Evolutionary conservation across 2,797 vertebrate genomes (phyloP).

Genomic region (Hemibagrus guttatus): DNA sequence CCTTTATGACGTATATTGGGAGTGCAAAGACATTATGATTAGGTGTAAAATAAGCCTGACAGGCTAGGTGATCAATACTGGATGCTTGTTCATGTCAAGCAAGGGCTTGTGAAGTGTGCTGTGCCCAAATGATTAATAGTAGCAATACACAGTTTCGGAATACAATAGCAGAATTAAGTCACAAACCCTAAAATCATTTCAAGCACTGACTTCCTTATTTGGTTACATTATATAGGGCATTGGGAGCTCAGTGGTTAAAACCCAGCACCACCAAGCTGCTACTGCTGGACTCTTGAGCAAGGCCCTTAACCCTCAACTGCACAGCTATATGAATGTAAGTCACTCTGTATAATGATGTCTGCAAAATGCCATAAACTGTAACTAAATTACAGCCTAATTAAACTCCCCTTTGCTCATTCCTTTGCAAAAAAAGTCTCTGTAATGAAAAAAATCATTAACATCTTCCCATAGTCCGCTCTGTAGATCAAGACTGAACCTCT

Average conservation of each 20-base stretch:
- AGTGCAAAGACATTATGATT: conserved; percentile 1
- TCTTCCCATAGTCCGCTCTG: no score
- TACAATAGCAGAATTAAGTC: neutral
- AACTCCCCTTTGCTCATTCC: neutral
- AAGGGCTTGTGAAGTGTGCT: neutral
- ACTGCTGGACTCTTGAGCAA: no score
- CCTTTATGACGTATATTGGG: neutral
- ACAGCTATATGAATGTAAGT: no score
- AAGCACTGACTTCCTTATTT: no score
- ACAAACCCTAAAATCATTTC: neutral
- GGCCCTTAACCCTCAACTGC: no score
- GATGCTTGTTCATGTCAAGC: neutral
- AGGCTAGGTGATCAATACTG: neutral
- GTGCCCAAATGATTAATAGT: no score
- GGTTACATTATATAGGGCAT: no score
- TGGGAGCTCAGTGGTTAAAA: no score
- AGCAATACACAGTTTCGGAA: neutral
- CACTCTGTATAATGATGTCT: no score
- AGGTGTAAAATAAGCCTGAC: neutral
- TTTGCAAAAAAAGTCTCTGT: neutral
- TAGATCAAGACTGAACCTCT: neutral
- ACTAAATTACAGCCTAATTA: no score
- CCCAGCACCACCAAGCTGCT: no score
- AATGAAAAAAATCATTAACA: neutral
- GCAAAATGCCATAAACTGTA: no score